Evolutionary conservation across 2,113 vertebrate genomes (phyloP).

Genomic region (Malurus melanocephalus): DNA sequence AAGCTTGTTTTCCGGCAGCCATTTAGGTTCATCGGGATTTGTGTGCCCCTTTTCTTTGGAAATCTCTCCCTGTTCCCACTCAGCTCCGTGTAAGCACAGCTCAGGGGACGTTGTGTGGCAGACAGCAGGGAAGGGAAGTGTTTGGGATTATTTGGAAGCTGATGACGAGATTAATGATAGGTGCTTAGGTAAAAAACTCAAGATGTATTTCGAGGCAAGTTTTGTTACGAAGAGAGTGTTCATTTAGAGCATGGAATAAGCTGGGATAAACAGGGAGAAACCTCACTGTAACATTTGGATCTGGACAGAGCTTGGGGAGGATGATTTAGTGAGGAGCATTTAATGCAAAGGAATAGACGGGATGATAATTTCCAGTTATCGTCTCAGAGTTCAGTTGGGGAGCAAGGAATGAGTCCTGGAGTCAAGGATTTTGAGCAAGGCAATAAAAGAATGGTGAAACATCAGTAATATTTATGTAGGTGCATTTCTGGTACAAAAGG

Average conservation of each 20-base stretch:
- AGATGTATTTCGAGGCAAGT: background rate
- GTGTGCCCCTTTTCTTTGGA: background rate
- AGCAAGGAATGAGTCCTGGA: background rate
- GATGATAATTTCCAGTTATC: background rate
- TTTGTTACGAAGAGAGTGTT: background rate
- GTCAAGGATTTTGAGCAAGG: rapidly evolving
- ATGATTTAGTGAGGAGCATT: background rate
- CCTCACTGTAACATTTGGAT: background rate
- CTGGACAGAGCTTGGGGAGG: background rate
- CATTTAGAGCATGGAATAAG: background rate
- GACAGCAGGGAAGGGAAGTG: background rate
- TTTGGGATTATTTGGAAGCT: background rate
- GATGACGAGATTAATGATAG: background rate
- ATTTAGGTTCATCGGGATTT: rapidly evolving
- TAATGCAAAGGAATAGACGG: background rate
- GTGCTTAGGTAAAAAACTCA: background rate
- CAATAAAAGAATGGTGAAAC: background rate
- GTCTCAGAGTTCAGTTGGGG: background rate
- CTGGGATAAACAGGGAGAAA: background rate
- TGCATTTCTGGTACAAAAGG: background rate
- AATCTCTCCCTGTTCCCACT: background rate
- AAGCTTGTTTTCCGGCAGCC: background rate
- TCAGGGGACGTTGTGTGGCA: background rate
- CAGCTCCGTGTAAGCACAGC: rapidly evolving
- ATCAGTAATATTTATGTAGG: background rate